A percentile compares a stretch with the other conserved stretches of the same genome.
These are phyloP conservation scores for Crocuta crocuta DNA, from an alignment of 2,113 vertebrate genomes.

Conservation along the genomic window DNA sequence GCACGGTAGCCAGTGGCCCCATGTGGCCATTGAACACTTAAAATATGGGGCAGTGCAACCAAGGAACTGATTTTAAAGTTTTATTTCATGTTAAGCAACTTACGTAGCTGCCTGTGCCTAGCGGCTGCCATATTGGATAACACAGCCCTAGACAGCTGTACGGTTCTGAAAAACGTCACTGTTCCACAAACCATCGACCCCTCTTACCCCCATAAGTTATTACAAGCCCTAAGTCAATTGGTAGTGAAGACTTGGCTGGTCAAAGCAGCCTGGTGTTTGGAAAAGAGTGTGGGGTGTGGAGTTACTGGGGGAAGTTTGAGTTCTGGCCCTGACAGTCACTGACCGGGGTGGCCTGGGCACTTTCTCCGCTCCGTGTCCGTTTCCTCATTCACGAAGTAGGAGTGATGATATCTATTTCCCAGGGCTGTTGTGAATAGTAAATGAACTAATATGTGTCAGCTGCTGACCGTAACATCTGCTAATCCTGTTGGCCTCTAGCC, in stretches of 20 bases:
- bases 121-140: neutral
- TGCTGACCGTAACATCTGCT: neutral
- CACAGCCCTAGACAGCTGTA: neutral
- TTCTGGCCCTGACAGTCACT: neutral
- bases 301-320: neutral
- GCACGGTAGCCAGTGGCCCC: neutral
- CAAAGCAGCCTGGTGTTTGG: neutral
- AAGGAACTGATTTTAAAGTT: slow-evolving; percentile 7
- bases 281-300: slow-evolving; percentile 17
- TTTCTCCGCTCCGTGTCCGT: neutral
- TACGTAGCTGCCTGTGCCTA: neutral
- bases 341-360: neutral
- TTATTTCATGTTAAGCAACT: slow-evolving; percentile 29
- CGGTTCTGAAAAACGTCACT: neutral
- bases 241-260: neutral
- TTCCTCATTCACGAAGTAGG: neutral
- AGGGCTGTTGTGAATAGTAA: neutral
- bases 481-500: neutral
- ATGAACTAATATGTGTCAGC: neutral
- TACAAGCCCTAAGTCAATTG: neutral
- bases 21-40: neutral
- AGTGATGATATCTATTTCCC: neutral
- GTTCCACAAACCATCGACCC: neutral
- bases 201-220: neutral
- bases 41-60: neutral